These are phyloP conservation scores for Pelvicachromis taeniatus DNA, from an alignment of 2,113 vertebrate genomes.

Conservation along the genomic window DNA sequence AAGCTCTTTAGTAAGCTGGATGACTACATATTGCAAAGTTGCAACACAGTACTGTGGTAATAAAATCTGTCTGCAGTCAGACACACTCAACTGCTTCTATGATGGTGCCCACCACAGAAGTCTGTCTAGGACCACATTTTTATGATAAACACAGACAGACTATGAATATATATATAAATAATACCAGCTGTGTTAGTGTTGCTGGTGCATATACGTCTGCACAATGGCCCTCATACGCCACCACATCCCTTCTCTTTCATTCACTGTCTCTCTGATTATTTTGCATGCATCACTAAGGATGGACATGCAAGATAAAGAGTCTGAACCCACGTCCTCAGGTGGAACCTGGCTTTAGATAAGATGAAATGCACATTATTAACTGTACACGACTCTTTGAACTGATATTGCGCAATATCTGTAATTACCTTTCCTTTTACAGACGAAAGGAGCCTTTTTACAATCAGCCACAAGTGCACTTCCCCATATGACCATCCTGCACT, in stretches of 20 bases:
- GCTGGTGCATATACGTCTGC: too few relatives aligned
- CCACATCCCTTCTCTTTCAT: background rate
- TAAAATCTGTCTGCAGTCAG: background rate
- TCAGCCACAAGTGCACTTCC: constrained; percentile 7
- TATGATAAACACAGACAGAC: background rate
- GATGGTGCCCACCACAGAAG: background rate
- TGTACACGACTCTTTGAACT: constrained; percentile 27
- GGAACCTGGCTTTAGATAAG: constrained; percentile 38
- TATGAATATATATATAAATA: background rate
- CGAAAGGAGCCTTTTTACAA: constrained; percentile 27
- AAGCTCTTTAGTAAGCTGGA: background rate
- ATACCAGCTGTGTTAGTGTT: background rate
- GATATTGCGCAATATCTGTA: constrained; percentile 26
- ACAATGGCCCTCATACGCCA: background rate
- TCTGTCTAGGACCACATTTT: background rate
- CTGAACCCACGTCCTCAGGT: constrained; percentile 19
- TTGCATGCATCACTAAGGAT: background rate
- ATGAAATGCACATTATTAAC: constrained; percentile 44
- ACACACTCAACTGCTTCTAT: background rate
- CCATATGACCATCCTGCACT: constrained; percentile 11
- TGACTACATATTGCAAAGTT: background rate
- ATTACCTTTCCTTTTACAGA: constrained; percentile 5
- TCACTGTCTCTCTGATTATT: background rate
- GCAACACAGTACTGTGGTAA: background rate
- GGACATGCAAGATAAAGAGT: constrained; percentile 11